These are phyloP conservation scores for Spondyliosoma cantharus DNA, from an alignment of 2,797 vertebrate species.

Conservation along the genomic window DNA sequence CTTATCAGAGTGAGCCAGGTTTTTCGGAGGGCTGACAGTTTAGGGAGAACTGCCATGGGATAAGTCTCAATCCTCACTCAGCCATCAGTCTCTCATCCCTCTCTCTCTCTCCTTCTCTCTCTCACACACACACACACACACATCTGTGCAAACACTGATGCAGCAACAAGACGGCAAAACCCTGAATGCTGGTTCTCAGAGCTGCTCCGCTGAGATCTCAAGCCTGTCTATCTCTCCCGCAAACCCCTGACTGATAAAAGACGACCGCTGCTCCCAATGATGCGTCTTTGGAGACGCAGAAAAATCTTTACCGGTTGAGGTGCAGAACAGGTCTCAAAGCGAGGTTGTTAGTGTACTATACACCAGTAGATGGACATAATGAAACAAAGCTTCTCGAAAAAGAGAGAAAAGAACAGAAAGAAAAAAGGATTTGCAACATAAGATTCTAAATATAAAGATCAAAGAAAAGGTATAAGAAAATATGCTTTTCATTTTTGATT, in stretches of 20 bases:
- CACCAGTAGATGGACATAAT: conserved; percentile 28
- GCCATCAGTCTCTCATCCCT: conserved; percentile 52
- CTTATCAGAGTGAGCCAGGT: conserved; percentile 74
- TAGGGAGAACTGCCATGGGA: conserved; percentile 63
- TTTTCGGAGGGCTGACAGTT: conserved; percentile 73
- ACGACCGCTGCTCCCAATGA: conserved; percentile 31
- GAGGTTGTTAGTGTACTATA: conserved; percentile 19
- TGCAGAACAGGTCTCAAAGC: conserved; percentile 40
- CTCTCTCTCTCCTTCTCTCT: conserved; percentile 28
- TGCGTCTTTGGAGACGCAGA: conserved; percentile 42
- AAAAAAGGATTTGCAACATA: background rate
- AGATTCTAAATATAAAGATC: background rate
- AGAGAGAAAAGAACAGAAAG: background rate
- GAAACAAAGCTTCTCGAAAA: conserved; percentile 14
- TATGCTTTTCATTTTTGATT: background rate
- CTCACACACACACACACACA: conserved; percentile 26
- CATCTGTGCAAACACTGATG: conserved; percentile 60
- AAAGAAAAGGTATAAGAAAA: conserved; percentile 3
- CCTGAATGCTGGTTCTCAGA: conserved; percentile 47
- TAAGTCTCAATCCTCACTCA: conserved; percentile 72
- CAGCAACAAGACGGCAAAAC: conserved; percentile 43
- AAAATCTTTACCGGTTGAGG: conserved; percentile 40
- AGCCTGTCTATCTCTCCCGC: conserved; percentile 34
- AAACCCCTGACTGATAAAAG: conserved; percentile 51
- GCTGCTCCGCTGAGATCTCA: conserved; percentile 49